phyloP scores from a whole-genome alignment of 2,888 invertebrate species.

The Drosophila limbata region DNA sequence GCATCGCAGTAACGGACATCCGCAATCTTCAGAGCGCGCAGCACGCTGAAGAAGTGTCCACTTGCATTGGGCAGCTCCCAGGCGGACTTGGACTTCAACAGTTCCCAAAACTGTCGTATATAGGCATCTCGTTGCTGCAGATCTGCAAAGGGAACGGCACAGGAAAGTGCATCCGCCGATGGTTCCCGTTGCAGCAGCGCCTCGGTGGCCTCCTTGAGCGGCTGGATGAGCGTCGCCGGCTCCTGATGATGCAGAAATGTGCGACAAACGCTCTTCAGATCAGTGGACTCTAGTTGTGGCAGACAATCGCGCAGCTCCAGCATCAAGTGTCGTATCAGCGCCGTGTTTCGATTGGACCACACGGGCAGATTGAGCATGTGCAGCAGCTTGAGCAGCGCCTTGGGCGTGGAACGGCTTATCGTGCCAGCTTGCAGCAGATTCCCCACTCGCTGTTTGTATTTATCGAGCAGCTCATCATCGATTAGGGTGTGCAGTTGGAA shows the following conservation, averaged over 20 bases:
- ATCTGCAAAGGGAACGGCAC: conserved; percentile 85
- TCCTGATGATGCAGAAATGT: conserved; percentile 86
- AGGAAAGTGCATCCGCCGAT: conserved; percentile 85
- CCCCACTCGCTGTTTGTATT: conserved; percentile 83
- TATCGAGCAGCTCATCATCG: conserved; percentile 80
- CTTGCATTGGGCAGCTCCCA: conserved; percentile 78
- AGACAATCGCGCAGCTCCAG: conserved; percentile 83
- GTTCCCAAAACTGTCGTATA: conserved; percentile 82
- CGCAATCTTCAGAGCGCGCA: conserved; percentile 86
- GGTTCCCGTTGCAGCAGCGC: conserved; percentile 75
- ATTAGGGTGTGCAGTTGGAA: conserved; percentile 85
- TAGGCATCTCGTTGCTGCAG: conserved; percentile 85
- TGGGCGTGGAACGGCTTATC: conserved; percentile 71
- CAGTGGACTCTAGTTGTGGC: conserved; percentile 82
- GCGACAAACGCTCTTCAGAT: conserved; percentile 84
- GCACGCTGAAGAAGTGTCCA: conserved; percentile 84
- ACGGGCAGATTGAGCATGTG: conserved; percentile 85
- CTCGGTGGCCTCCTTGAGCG: conserved; percentile 84
- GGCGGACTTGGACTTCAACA: conserved; percentile 67
- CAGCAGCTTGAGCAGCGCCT: conserved; percentile 79
- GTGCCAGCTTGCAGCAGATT: conserved; percentile 79
- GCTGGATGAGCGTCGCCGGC: conserved; percentile 85
- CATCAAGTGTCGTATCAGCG: conserved; percentile 83
- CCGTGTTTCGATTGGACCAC: conserved; percentile 85
- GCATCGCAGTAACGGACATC: conserved; percentile 85